Percentiles rank a stretch among this genome's conserved stretches.
These are phyloP conservation scores for Anser cygnoides DNA, from an alignment of 2,113 vertebrate species.

Conservation along the genomic window DNA sequence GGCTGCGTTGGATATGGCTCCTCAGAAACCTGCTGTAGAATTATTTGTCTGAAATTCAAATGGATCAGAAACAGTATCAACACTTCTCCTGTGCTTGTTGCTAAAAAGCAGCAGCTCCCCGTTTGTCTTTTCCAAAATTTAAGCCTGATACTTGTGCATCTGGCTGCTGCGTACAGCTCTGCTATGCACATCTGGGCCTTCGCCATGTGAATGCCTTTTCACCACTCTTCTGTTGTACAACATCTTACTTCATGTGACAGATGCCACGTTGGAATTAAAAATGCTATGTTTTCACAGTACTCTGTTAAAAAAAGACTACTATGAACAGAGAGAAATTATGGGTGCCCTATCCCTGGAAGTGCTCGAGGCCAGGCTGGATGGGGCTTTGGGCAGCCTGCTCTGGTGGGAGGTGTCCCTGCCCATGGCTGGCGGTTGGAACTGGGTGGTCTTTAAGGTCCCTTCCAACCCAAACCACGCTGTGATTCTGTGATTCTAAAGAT, in stretches of 20 bases:
- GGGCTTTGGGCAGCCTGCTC: neutral
- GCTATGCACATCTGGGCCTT: neutral
- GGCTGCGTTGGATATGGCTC: neutral
- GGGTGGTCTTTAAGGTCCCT: neutral
- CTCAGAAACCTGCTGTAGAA: neutral
- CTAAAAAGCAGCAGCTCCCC: neutral
- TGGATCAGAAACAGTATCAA: neutral
- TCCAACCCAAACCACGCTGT: neutral
- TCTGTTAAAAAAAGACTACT: neutral
- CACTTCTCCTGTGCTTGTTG: neutral
- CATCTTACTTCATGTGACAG: neutral
- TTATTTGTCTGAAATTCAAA: neutral
- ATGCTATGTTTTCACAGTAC: neutral
- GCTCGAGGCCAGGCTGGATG: neutral
- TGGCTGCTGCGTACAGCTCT: neutral
- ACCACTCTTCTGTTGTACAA: neutral
- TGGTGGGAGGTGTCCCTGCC: neutral
- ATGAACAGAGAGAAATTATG: neutral
- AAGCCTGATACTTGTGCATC: neutral
- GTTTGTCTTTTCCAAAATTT: neutral
- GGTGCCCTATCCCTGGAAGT: neutral
- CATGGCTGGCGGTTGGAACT: neutral
- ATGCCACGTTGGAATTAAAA: neutral
- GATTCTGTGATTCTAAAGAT: neutral
- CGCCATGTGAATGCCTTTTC: neutral